Base-by-base conservation (phyloP, 2,113 vertebrate genomes). In the Neodontobutis hainanensis region DNA sequence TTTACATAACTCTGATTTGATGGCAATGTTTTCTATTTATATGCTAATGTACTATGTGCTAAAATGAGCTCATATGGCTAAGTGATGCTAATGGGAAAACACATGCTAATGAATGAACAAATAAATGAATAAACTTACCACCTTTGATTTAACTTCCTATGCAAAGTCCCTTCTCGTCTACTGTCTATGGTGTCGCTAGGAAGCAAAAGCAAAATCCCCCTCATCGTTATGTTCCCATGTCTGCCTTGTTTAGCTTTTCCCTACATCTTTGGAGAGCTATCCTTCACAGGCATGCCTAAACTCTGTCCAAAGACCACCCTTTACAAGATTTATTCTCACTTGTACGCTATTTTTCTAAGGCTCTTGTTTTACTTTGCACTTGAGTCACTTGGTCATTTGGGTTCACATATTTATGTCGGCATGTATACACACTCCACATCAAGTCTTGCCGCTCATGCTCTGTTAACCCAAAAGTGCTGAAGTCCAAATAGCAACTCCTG, bases 171-270 rank as follows among this genome's bases (percentile, higher is more conserved):
- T 27, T 27, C 19, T 27, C 19, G 1, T 27, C 19, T 3, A 27
- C 19, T 27, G 19, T 27, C 19, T 27, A 27, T 27, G 19, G 19
- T 27, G 19, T 27, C 19, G 19, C 19, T 27, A 27, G 19, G 19
- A 27, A 27, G 19, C 19, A 27, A 62, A 56, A 59, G 34, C 38
- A 1, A 19, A 53, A 35, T 52, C 49, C 47, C 50, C 67, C 0
- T 2, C 16, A 68, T 52, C 55, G 52, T 59, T 76, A 75, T 11
- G 36, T 77, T 73, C 60, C 56, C 52, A 34, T 32, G 11, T 68
- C 68, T n/a, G 46, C 42, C 56, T 68, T 61, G 49, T 84, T 81
- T 75, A 48, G 65, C 38, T 84, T 68, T 8, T 40, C 38, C 4
- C 38, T 70, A 0, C 0, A 68, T 61, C 64, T 61, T 32, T 14